Base-by-base conservation (phyloP, 2,888 invertebrate species). In the Drosophila macrospina region DNA sequence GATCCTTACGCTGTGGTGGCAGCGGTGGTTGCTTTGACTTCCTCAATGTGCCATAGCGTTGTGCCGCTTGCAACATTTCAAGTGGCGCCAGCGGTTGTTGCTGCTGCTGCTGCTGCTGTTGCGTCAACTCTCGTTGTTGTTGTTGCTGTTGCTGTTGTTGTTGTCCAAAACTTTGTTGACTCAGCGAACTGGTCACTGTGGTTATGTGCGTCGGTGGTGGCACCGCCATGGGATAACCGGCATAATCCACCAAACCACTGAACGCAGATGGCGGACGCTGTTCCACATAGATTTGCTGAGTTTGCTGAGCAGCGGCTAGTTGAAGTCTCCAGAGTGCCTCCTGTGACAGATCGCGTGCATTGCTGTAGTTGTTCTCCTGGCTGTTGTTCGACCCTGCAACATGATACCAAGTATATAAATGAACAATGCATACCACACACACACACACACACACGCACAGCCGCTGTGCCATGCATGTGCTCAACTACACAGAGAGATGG, bases 261-360 rank as follows among this genome's bases (percentile, higher is more conserved):
- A 86, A 89, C 10, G 89, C 90, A 44, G 90, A 90, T 3, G 90
- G 85, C 57, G 91, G 85, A 28, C 90, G 84, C 71, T 91, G 74
- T 13, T 74, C 90, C 56, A 90, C 89, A 59, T 91, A 91, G 61
- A 90, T 90, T 71, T 89, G 79, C 28, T 85, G 86, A n/a, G 65
- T 66, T 20, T 89, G n/a, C n/a, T n/a, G 89, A 8, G 82, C 77
- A 4, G 89, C 78, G 4, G 90, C 82, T 69, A 90, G 63, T 59
- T 90, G 91, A 11, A 90, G 78, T 10, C 88, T 86, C 90, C 90
- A 90, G 41, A 90, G 76, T 4, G 91, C 90, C 60, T 90, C 90
- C 76, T 90, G 90, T 28, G 85, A 87, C 42, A 90, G 71, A 65
- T 88, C 88, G 48, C 87, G 78, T 54, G 91, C 82, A 63, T 89